phyloP scores from a whole-genome alignment of 2,113 vertebrate genomes.

The Scartelaos histophorus region DNA sequence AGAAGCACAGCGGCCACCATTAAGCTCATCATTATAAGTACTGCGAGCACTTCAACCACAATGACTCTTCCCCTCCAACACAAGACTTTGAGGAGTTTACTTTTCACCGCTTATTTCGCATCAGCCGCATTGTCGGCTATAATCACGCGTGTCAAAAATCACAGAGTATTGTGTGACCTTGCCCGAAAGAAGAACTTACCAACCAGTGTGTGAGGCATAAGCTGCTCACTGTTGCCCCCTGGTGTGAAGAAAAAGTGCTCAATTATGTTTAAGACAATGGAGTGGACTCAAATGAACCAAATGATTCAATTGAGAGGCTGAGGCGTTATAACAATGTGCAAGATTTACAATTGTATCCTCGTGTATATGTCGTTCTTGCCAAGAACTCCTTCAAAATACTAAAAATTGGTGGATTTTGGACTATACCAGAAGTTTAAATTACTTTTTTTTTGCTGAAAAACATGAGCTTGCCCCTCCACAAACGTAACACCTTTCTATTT shows the following conservation, averaged over 20 bases:
- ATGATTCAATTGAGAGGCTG: not conserved
- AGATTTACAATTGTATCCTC: not conserved
- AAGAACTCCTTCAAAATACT: too few relatives aligned
- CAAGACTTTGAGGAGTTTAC: not conserved
- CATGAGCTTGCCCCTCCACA: too few relatives aligned
- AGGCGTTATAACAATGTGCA: not conserved
- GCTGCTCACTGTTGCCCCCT: slow-evolving; percentile 72
- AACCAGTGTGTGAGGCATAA: slow-evolving; percentile 9
- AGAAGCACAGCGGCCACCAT: too few relatives aligned
- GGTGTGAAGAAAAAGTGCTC: slow-evolving; percentile 28
- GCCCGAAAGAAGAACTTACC: slow-evolving; percentile 8
- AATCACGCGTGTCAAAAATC: not conserved
- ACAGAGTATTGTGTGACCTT: slow-evolving; percentile 34
- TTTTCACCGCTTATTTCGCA: too few relatives aligned
- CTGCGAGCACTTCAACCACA: too few relatives aligned
- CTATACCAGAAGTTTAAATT: too few relatives aligned
- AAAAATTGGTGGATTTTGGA: too few relatives aligned
- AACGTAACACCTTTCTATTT: too few relatives aligned
- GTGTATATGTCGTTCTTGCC: not conserved
- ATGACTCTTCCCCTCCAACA: too few relatives aligned
- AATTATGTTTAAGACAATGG: not conserved
- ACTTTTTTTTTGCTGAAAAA: too few relatives aligned
- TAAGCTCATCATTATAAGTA: too few relatives aligned
- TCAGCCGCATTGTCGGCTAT: not conserved
- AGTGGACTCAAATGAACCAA: not conserved